Conservation (phyloP, 2,888 invertebrate genomes). For the Cistogaster globosa region DNA sequence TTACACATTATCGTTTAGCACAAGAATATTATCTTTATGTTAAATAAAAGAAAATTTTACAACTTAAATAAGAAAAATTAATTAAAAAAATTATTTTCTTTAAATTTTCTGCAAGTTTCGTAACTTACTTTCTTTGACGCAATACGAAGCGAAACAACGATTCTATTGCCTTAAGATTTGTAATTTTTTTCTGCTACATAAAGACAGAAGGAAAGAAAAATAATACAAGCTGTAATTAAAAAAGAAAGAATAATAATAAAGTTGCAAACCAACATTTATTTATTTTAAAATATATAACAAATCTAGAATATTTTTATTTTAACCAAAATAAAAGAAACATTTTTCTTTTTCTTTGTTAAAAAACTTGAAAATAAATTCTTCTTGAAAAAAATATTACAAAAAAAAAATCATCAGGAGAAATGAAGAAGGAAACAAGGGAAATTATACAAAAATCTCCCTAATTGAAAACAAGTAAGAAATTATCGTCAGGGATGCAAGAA, state of each 20-base stretch:
- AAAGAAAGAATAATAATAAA: not conserved
- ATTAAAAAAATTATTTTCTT: no score
- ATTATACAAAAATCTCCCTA: not conserved
- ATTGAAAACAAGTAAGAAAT: constrained; percentile 9
- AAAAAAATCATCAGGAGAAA: not conserved
- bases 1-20: no score
- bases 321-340: constrained; percentile 4
- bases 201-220: not conserved
- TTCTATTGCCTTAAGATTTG: constrained; percentile 31
- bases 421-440: not conserved
- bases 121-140: no score
- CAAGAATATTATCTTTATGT: not conserved
- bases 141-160: not conserved
- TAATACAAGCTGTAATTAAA: not conserved
- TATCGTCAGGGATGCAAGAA: no score
- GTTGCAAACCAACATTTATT: constrained; percentile 36
- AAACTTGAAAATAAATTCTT: constrained; percentile 18
- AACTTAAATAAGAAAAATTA: no score
- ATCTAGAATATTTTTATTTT: not conserved
- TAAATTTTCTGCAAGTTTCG: no score
- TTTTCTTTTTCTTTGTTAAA: not conserved
- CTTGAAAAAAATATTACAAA: not conserved
- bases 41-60: no score
- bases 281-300: constrained; percentile 36
- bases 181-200: not conserved